A percentile compares a stretch with the other conserved stretches of the same genome.
These are phyloP conservation scores for Thysanoteuthis rhombus DNA, from an alignment of 2,888 invertebrate species.

Conservation along the genomic window DNA sequence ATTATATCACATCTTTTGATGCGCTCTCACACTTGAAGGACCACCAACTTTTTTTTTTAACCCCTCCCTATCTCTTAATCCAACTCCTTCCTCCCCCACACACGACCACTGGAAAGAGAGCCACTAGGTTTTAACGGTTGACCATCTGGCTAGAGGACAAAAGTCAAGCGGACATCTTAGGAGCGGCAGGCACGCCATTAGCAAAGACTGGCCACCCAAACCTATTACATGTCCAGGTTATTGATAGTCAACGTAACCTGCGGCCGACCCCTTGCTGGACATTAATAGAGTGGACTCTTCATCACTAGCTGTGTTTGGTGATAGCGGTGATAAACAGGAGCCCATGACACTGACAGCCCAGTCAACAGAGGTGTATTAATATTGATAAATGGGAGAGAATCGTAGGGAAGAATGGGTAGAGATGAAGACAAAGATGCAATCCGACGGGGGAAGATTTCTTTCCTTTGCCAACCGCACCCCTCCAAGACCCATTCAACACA, in stretches of 20 bases:
- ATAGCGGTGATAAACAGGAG: not conserved
- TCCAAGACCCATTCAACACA: not conserved
- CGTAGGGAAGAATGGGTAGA: not conserved
- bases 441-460: not conserved
- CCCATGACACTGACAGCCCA: constrained; percentile 12
- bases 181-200: not conserved
- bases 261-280: not conserved
- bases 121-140: not conserved
- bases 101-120: not conserved
- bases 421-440: not conserved
- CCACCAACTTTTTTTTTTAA: not conserved
- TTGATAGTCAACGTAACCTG: constrained; percentile 12
- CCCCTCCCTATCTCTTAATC: not conserved
- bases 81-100: too few relatives aligned
- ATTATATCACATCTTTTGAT: not conserved
- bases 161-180: not conserved
- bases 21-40: not conserved
- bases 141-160: constrained; percentile 12
- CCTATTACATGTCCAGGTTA: not conserved
- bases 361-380: constrained; percentile 12
- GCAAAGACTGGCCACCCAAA: not conserved
- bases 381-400: not conserved
- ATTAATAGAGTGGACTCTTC: constrained; percentile 12
- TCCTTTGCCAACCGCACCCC: not conserved
- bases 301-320: constrained; percentile 12